These are phyloP conservation scores for Cyprinus carpio DNA, from an alignment of 2,113 vertebrate species.

Conservation along the genomic window DNA sequence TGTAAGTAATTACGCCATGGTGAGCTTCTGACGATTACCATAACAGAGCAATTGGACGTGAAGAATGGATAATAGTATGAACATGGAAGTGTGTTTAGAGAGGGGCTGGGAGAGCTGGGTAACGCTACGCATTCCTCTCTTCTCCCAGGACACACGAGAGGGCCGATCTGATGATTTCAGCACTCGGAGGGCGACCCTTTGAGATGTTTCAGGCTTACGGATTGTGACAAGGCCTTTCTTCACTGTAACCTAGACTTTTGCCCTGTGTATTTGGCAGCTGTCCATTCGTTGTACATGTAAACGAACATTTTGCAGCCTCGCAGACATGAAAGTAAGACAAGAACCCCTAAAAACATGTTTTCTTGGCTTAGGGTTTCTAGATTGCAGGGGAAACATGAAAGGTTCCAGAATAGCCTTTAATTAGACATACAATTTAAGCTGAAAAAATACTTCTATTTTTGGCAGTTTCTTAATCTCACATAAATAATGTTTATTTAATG, in stretches of 20 bases:
- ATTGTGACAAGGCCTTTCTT: conserved; percentile 63
- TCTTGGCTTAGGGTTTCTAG: conserved; percentile 61
- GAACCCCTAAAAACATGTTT: conserved; percentile 63
- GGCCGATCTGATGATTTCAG: conserved; percentile 56
- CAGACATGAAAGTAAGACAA: conserved; percentile 57
- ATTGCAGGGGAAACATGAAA: conserved; percentile 52
- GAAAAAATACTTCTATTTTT: conserved; percentile 55
- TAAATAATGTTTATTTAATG: conserved; percentile 57
- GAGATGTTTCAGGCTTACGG: conserved; percentile 60
- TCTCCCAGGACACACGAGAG: conserved; percentile 46
- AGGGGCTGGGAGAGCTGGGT: conserved; percentile 82
- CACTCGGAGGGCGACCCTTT: conserved; percentile 47
- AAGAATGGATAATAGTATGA: conserved; percentile 99
- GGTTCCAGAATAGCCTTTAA: conserved; percentile 60
- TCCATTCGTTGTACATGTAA: conserved; percentile 57
- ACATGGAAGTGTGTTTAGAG: conserved; percentile 93
- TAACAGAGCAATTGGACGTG: conserved; percentile 99
- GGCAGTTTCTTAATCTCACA: conserved; percentile 59
- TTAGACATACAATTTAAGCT: conserved; percentile 61
- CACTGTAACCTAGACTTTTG: conserved; percentile 35
- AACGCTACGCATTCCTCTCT: conserved; percentile 60
- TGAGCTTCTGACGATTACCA: conserved; percentile 98
- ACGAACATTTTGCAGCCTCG: conserved; percentile 56
- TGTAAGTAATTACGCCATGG: conserved; percentile 99
- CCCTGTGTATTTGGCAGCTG: conserved; percentile 55